Conservation (phyloP, 2,113 vertebrate genomes). For the Muntiacus muntjak region DNA sequence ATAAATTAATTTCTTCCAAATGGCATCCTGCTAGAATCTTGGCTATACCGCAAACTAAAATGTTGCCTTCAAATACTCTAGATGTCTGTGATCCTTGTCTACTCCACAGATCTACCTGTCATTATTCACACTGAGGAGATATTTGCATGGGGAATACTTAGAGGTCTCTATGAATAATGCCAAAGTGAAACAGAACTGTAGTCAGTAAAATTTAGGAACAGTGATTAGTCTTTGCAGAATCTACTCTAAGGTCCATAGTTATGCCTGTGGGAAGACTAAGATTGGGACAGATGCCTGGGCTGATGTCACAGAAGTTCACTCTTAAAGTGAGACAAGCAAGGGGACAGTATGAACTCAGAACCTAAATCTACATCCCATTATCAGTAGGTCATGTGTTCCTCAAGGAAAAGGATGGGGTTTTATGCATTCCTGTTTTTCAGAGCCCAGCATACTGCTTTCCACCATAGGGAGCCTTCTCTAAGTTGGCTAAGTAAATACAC, state of each 20-base stretch:
- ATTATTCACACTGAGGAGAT: background rate
- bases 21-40: background rate
- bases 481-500: background rate
- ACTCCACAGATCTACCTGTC: background rate
- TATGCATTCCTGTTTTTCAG: background rate
- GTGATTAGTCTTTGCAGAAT: background rate
- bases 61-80: background rate
- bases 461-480: background rate
- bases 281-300: background rate
- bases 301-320: background rate
- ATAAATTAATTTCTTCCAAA: conserved; percentile 32
- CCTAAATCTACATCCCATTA: background rate
- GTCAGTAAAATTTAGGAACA: background rate
- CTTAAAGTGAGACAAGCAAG: background rate
- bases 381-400: background rate
- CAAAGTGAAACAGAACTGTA: background rate
- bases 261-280: background rate
- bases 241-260: background rate
- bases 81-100: background rate
- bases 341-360: background rate
- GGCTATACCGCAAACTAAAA: background rate
- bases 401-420: background rate
- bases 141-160: background rate
- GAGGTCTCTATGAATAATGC: background rate
- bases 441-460: background rate